Evolutionary conservation across 2,113 vertebrate genomes (phyloP).

Genomic region (Tachuris rubrigastra): DNA sequence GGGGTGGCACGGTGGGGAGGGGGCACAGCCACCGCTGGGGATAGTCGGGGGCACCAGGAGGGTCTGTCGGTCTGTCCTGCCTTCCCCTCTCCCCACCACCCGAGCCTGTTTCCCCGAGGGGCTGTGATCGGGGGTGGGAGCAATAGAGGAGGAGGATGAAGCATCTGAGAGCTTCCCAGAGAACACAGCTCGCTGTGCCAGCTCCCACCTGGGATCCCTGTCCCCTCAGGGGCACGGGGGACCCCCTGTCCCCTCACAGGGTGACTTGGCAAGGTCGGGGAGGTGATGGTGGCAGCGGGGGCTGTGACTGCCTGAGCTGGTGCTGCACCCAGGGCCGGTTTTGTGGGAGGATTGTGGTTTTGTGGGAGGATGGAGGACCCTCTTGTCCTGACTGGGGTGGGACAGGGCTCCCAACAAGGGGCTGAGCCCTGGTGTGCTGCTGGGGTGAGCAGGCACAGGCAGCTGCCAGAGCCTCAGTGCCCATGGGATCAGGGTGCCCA

Average conservation of each 20-base stretch:
- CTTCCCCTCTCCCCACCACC: not conserved
- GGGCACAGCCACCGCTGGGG: not conserved
- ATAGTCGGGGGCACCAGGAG: too few relatives aligned
- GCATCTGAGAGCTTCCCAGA: not conserved
- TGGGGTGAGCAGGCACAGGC: rapidly evolving
- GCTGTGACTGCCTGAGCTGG: rapidly evolving
- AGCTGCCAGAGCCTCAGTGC: not conserved
- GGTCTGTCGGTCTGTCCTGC: not conserved
- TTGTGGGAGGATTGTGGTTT: rapidly evolving
- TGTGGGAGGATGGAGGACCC: not conserved
- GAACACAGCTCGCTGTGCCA: rapidly evolving
- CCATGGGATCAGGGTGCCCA: rapidly evolving
- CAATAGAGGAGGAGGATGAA: not conserved
- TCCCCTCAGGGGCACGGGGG: not conserved
- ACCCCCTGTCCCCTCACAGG: not conserved
- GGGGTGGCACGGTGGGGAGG: not conserved
- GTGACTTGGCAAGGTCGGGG: not conserved
- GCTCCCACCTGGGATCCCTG: not conserved
- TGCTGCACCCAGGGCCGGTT: rapidly evolving
- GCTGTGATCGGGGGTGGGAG: not conserved
- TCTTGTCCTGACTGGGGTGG: not conserved
- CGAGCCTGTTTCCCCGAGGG: not conserved
- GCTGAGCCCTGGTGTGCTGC: rapidly evolving
- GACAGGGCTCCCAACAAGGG: not conserved
- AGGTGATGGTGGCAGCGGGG: not conserved